phyloP scores from a whole-genome alignment of 2,888 invertebrate genomes.

The Pterostichus niger region DNA sequence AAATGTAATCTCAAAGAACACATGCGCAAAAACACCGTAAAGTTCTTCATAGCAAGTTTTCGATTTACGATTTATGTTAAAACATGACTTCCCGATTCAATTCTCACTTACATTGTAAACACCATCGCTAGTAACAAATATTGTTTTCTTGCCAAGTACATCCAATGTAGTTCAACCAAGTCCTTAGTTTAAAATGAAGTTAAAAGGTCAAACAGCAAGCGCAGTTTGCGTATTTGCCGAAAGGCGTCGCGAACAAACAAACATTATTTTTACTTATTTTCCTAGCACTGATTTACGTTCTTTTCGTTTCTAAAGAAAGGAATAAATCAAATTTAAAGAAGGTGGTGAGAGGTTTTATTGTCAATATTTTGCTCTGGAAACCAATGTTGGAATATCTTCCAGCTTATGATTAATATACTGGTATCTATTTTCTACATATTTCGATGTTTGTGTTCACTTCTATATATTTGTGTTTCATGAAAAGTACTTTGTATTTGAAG shows the following conservation, averaged over 20 bases:
- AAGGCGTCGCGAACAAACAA: conserved; percentile 19
- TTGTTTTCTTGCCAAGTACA: conserved; percentile 17
- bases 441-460: no score
- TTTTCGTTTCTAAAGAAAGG: conserved; percentile 40
- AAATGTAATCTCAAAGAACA: neutral
- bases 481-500: no score
- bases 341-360: conserved; percentile 51
- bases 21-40: neutral
- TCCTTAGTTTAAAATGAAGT: conserved; percentile 42
- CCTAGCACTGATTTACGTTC: conserved; percentile 56
- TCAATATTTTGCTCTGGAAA: conserved; percentile 4
- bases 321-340: conserved; percentile 62
- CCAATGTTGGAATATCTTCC: conserved; percentile 26
- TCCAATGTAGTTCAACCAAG: neutral
- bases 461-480: no score
- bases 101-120: conserved; percentile 32
- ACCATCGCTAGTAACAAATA: conserved; percentile 19
- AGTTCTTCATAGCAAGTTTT: neutral
- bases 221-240: conserved; percentile 1
- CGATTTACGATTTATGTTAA: conserved; percentile 37
- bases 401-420: conserved; percentile 18
- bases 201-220: conserved; percentile 43
- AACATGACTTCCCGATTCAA: conserved; percentile 12
- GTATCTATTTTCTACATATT: neutral
- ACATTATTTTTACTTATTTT: conserved; percentile 60